Evolutionary conservation across 2,113 vertebrate species (phyloP).

Genomic region (Dryoscopus gambensis): DNA sequence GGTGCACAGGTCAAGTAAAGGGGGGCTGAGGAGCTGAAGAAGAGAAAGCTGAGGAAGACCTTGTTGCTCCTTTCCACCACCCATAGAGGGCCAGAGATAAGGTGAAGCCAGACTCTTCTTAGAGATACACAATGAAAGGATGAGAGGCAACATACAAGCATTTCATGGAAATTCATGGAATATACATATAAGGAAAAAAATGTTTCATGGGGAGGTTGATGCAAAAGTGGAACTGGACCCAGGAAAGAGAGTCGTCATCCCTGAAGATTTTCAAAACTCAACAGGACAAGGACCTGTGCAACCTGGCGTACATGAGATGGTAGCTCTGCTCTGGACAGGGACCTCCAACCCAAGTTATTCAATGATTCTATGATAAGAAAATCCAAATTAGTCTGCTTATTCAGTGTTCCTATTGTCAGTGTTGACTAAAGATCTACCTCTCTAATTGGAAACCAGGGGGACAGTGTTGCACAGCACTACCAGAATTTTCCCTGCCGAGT

Average conservation of each 20-base stretch:
- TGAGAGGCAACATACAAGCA: background rate
- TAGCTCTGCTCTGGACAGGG: background rate
- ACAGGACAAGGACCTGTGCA: background rate
- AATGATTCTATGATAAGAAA: background rate
- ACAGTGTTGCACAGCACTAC: rapidly evolving
- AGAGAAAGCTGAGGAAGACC: background rate
- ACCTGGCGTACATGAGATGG: background rate
- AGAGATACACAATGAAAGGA: background rate
- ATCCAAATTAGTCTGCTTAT: background rate
- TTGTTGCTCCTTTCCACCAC: background rate
- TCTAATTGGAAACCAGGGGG: background rate
- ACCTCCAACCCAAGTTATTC: background rate
- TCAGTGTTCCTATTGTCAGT: background rate
- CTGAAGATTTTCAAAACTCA: background rate
- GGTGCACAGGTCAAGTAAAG: background rate
- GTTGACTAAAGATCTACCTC: background rate
- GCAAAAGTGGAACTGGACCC: background rate
- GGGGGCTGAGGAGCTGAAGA: background rate
- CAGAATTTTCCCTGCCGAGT: background rate
- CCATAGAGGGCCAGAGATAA: background rate
- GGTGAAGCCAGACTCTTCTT: background rate
- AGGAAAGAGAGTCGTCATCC: background rate
- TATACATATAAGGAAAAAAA: background rate
- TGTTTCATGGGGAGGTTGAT: background rate
- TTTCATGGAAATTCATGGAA: background rate